Base-by-base conservation (phyloP, 2,888 invertebrate genomes). In the Nemapogon koenigi region DNA sequence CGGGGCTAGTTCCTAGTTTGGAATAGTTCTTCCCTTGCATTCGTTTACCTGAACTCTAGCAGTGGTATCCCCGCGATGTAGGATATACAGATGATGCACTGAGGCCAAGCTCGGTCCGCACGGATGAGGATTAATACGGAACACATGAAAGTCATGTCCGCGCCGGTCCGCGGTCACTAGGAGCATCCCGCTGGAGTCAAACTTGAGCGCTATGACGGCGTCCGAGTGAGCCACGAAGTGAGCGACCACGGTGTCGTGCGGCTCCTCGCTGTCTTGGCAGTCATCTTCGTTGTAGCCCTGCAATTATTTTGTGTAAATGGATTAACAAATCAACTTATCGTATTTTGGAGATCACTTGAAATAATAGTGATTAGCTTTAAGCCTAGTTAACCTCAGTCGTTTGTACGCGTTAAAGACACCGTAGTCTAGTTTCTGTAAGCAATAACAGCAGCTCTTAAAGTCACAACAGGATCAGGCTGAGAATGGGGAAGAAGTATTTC, bases 71-170 rank as follows among this genome's bases (percentile, higher is more conserved):
- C 98, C 98, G 28, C 98, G 81, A 62, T 97, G 94, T 45, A 99
- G 73, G 19, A 94, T 89, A 60, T 99, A 99, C 27, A 99, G 78
- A 70, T 99, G 99, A 61, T 98, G 94, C 17, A 94, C 91, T 1
- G 94, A 88, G 1, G 95, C 93, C 41, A 95, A 72, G 15, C 89
- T 85, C 7, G 95, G 87, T 1, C 93, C 91, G 35, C 89, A 87
- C 0, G 95, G 92, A 79, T 97, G 97, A 0, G 97, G 91, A 57
- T 95, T 91, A 49, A 99, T 86, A 41, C 94, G 84, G 72, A 97
- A 99, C 49, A 99, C 85, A 67, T 99, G 92, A 78, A 99, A 99
- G 61, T 95, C 93, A 57, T 97, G 94, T 0, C 97, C 97, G 16
- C 92, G 84, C 49, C 88, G 87, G 65, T 97, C 97, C 1, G 95